Percentiles rank a stretch among this genome's conserved stretches.
phyloP scores from a whole-genome alignment of 2,888 invertebrate genomes.

The Caenorhabditis sinica region DNA sequence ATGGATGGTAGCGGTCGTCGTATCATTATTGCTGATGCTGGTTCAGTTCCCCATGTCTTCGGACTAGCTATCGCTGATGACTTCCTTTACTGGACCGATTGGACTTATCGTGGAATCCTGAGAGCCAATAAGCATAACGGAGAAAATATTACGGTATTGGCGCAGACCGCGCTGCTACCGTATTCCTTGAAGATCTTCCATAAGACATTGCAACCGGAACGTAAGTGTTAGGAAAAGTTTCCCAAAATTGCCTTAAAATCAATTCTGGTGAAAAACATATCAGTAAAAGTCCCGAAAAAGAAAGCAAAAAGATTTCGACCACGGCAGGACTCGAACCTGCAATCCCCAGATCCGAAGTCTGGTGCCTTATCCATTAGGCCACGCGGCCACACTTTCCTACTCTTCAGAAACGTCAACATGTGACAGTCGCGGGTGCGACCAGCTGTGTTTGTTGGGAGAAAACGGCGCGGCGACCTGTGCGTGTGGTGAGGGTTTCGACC shows the following conservation, averaged over 20 bases:
- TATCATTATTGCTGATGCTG: constrained; percentile 77
- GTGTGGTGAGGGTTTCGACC: constrained; percentile 80
- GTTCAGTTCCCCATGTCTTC: constrained; percentile 93
- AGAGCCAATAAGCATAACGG: constrained; percentile 91
- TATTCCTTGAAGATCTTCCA: constrained; percentile 96
- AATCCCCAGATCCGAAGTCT: constrained; percentile 77
- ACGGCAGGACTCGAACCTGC: constrained; percentile 74
- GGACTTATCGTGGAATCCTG: constrained; percentile 87
- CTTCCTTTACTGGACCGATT: constrained; percentile 95
- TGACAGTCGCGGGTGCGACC: constrained; percentile 88
- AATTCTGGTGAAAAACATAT: background rate
- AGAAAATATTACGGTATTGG: constrained; percentile 93
- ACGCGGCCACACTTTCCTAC: constrained; percentile 69
- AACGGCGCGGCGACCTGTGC: constrained; percentile 71
- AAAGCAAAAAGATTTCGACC: constrained; percentile 50
- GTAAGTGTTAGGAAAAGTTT: constrained; percentile 74
- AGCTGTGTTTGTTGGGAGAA: constrained; percentile 91
- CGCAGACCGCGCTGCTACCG: constrained; percentile 95
- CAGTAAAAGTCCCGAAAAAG: constrained; percentile 3
- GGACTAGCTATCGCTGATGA: constrained; percentile 95
- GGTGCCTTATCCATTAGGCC: constrained; percentile 78
- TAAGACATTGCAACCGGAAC: constrained; percentile 91
- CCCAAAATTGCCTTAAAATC: background rate
- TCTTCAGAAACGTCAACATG: constrained; percentile 87
- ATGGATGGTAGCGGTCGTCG: constrained; percentile 77